These are phyloP conservation scores for Cyprinus carpio DNA, from an alignment of 2,113 vertebrate species.

Conservation along the genomic window DNA sequence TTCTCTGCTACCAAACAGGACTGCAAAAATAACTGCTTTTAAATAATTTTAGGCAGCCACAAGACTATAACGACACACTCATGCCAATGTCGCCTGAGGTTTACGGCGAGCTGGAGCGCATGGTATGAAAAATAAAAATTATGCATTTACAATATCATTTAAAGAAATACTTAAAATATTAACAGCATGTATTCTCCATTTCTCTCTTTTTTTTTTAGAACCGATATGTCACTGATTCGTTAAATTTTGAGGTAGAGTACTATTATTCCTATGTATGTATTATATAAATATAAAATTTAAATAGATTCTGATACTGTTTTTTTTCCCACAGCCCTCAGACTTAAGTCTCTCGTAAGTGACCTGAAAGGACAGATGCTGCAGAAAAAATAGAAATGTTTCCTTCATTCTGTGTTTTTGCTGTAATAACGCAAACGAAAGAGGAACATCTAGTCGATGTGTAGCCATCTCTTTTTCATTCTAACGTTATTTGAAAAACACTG, in stretches of 20 bases:
- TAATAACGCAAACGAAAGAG: neutral
- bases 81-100: constrained; percentile 92
- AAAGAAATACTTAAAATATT: neutral
- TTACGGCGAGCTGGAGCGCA: constrained; percentile 79
- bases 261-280: neutral
- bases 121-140: constrained; percentile 63
- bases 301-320: neutral
- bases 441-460: neutral
- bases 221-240: neutral
- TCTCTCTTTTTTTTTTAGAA: constrained; percentile 22
- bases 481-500: constrained; percentile 13
- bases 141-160: neutral
- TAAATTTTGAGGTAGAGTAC: constrained; percentile 15
- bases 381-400: neutral
- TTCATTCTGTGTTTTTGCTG: neutral
- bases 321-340: neutral
- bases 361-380: neutral
- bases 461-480: neutral
- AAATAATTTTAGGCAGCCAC: constrained; percentile 77
- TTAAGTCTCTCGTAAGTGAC: neutral
- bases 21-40: neutral
- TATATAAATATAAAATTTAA: neutral
- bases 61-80: constrained; percentile 87
- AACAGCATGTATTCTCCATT: neutral
- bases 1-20: neutral